Conservation (phyloP, 1,140 invertebrate species). For the Penaeus chinensis region DNA sequence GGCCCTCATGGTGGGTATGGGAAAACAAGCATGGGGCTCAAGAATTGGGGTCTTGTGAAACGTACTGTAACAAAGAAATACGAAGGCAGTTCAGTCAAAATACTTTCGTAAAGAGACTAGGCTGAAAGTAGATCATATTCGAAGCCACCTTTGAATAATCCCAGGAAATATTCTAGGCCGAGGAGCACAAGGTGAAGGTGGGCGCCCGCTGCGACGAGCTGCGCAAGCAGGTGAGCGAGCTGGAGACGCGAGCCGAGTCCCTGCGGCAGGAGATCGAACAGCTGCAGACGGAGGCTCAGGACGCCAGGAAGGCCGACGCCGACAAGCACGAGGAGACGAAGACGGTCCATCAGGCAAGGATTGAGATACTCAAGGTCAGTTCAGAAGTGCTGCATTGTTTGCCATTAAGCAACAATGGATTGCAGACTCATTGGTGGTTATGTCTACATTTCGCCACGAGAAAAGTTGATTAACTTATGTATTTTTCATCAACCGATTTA, state of each 20-base stretch:
- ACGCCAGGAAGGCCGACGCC: slow-evolving; percentile 50
- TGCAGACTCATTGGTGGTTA: too few relatives aligned
- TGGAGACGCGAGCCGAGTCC: slow-evolving; percentile 15
- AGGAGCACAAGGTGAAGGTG: slow-evolving; percentile 58
- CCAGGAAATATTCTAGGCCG: slow-evolving; percentile 1
- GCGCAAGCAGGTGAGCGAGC: slow-evolving; percentile 25
- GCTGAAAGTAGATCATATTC: neutral
- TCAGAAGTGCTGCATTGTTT: neutral
- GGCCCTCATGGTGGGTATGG: slow-evolving; percentile 71
- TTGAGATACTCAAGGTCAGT: slow-evolving; percentile 53
- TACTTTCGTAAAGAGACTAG: neutral
- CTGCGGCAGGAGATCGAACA: slow-evolving; percentile 46
- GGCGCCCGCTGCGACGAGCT: slow-evolving; percentile 50
- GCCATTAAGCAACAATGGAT: neutral
- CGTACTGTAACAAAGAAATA: too few relatives aligned
- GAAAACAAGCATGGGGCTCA: neutral
- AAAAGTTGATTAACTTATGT: too few relatives aligned
- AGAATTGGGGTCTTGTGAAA: too few relatives aligned
- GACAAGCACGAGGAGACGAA: slow-evolving; percentile 54
- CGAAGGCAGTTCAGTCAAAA: neutral
- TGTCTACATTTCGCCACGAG: too few relatives aligned
- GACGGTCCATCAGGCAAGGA: slow-evolving; percentile 45
- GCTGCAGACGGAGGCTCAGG: slow-evolving; percentile 46
- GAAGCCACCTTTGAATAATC: too few relatives aligned
- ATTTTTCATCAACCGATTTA: neutral